These are phyloP conservation scores for Dicranocentrus wangi DNA, from an alignment of 2,888 invertebrate genomes.

Conservation along the genomic window DNA sequence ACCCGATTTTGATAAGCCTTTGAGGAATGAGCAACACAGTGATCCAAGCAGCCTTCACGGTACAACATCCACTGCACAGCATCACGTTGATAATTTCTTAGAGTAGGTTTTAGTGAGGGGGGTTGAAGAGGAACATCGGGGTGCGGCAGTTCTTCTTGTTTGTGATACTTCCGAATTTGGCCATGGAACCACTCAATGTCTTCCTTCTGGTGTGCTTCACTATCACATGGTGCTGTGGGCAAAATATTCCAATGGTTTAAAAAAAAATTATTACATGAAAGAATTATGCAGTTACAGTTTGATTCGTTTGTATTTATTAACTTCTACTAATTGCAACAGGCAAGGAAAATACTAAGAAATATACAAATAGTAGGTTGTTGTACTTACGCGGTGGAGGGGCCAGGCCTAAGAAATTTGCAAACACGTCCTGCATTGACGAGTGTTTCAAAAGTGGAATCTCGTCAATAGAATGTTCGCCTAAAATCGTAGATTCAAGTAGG, in stretches of 20 bases:
- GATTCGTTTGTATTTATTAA: too few species aligned
- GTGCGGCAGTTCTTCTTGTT: conserved; percentile 59
- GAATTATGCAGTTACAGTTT: too few species aligned
- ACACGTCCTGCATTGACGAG: conserved; percentile 23
- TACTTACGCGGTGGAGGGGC: conserved; percentile 35
- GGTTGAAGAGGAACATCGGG: conserved; percentile 74
- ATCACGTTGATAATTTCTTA: conserved; percentile 81
- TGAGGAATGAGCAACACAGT: conserved; percentile 30
- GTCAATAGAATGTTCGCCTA: conserved; percentile 54
- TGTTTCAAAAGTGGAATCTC: conserved; percentile 38
- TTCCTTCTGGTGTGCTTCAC: conserved; percentile 64
- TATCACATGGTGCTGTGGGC: conserved; percentile 16
- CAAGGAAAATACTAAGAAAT: not conserved
- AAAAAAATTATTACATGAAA: too few species aligned
- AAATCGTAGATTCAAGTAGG: conserved; percentile 51
- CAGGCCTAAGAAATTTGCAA: conserved; percentile 52
- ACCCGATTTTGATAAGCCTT: conserved; percentile 10
- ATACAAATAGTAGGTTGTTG: not conserved
- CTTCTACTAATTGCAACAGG: too few species aligned
- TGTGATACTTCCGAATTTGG: conserved; percentile 71
- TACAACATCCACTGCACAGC: conserved; percentile 83
- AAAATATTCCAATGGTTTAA: not conserved
- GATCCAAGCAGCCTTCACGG: conserved; percentile 76
- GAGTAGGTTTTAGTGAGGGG: conserved; percentile 76
- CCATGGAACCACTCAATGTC: conserved; percentile 72